Conservation (phyloP, 2,888 invertebrate genomes). For the Hypomecis atomaria region DNA sequence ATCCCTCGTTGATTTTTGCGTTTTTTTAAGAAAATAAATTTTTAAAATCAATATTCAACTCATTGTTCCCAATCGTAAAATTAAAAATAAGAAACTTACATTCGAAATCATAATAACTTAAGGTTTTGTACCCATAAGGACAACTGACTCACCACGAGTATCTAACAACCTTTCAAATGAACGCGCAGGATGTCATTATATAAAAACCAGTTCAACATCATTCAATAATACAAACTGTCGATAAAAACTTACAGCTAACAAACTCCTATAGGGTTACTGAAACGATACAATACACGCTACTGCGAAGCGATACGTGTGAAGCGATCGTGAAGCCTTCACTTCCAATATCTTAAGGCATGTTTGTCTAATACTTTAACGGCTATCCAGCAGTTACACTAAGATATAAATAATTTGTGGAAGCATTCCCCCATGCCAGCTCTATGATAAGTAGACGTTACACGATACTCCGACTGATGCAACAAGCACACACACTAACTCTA, state of each 20-base stretch:
- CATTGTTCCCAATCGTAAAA: constrained; percentile 81
- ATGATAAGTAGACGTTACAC: constrained; percentile 65
- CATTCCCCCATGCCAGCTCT: constrained; percentile 64
- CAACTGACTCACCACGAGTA: constrained; percentile 72
- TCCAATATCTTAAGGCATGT: constrained; percentile 68
- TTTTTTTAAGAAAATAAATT: constrained; percentile 78
- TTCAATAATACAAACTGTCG: constrained; percentile 77
- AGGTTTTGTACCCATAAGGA: constrained; percentile 80
- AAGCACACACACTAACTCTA: constrained; percentile 78
- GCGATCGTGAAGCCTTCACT: constrained; percentile 61
- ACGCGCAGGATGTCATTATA: constrained; percentile 81
- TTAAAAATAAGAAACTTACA: constrained; percentile 74
- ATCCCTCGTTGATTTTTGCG: constrained; percentile 66
- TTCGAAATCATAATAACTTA: constrained; percentile 71
- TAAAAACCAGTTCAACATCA: constrained; percentile 76
- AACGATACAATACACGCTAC: constrained; percentile 60
- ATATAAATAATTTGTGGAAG: constrained; percentile 75
- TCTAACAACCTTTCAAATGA: constrained; percentile 63
- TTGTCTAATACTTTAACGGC: constrained; percentile 72
- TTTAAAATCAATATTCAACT: constrained; percentile 74
- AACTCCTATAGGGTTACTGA: constrained; percentile 67
- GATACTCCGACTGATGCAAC: constrained; percentile 73
- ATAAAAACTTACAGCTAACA: constrained; percentile 81
- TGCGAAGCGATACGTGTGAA: constrained; percentile 66
- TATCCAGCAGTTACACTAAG: constrained; percentile 63